Evolutionary conservation across 2,113 vertebrate species (phyloP), one percentile per base, ranked within the genome.

Genomic region (Coptodon bakossiorum): DNA sequence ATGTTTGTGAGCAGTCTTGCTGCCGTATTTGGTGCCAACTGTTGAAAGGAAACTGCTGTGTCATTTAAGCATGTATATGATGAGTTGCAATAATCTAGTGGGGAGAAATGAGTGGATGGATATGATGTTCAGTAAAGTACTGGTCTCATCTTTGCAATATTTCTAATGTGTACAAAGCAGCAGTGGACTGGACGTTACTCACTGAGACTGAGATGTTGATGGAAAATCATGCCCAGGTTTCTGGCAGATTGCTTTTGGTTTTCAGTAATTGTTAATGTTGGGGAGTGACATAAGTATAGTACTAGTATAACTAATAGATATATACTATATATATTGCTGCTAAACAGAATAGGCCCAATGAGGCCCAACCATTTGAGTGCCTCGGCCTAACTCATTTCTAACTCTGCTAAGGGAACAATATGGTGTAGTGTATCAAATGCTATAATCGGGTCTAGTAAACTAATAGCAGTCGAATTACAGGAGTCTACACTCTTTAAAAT

Each of bases 1-100:
- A n/a, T 71, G 36, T 71, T 43, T 71, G 63, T 3, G 63, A 71
- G n/a, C 38, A 40, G 36, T 71, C 63, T 71, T 9, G 36, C 63
- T 71, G 14, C 61, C 10, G 34, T 66, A 38, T 38, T 38, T 66
- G 61, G 34, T 22, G 61, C 38, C n/a, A 43, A 71, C 38, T 6
- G 66, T 71, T 43, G 38, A 71, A 24, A 43, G 36, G 66, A 71
- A 40, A 71, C n/a, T 71, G 66, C 66, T 24, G 66, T 9, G n/a
- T 71, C n/a, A 71, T 71, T 43, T 9, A 24, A 40, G 36, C 66
- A 1, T 71, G 36, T 71, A 43, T 9, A 71, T 43, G 36, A 71
- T 43, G 36, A 71, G 36, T 43, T 40, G n/a, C 66, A 43, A 71
- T 1, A 71, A 1, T 16, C 36, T 24, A 71, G 66, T 6, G 36